Base-by-base conservation (phyloP, 2,113 vertebrate genomes). In the Rhinolophus sinicus region DNA sequence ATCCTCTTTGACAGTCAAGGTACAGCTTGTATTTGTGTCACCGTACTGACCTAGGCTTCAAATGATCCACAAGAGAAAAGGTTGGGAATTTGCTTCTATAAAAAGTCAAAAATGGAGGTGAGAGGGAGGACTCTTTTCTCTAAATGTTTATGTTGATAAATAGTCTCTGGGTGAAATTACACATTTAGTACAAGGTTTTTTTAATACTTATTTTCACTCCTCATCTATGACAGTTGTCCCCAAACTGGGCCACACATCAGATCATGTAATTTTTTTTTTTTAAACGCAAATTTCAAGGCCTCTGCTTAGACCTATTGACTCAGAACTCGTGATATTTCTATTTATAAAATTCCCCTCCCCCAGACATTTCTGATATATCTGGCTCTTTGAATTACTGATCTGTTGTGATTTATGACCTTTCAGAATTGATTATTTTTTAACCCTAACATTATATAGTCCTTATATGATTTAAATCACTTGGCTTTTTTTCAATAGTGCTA, bases 331-430 rank as follows among this genome's bases (percentile, higher is more conserved):
- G 18, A 73, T 69, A n/a, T 86, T 44, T 93, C 56, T 91, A 4
- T 75, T 90, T 77, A 69, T 52, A 78, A 95, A 96, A 72, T 81
- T 7, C 21, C n/a, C 11, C 11, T 22, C 60, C 62, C 33, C 11
- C 47, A 58, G 52, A 65, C n/a, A 67, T 75, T 88, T 81, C 60
- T 88, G 58, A 62, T 75, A 44, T 22, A 94, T 40, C 50, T 40
- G 1, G 52, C 56, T 84, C 70, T 69, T 72, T 90, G 80, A 94
- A 50, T 92, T 47, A 18, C 54, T 76, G 58, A 84, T 93, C 65
- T 78, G 30, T 85, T 89, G 56, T 96, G 88, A 97, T 84, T 94
- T 96, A 90, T 75, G 82, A 87, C 76, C 91, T 91, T 95, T 96
- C 75, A 69, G 35, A 80, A 70, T 65, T 75, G 35, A 80, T 88